phyloP scores from a whole-genome alignment of 35 echinoderm and acorn worm genomes.

The Amphiura filiformis region DNA sequence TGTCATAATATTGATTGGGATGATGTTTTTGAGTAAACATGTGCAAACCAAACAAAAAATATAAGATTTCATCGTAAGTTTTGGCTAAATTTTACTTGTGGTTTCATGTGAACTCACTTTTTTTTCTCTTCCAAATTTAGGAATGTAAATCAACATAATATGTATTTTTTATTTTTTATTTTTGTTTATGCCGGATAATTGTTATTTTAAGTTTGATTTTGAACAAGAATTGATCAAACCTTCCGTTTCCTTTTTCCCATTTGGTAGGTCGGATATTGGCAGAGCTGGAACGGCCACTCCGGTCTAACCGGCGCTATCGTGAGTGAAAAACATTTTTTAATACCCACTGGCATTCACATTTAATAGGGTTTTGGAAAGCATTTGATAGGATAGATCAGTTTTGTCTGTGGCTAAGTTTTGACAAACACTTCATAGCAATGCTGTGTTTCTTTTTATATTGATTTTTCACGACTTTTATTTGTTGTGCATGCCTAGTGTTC shows the following conservation, averaged over 20 bases:
- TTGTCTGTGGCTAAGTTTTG: neutral
- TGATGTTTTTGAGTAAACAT: too few relatives aligned
- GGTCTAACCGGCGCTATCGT: constrained; percentile 9
- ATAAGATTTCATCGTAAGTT: too few relatives aligned
- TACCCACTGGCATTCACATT: constrained; percentile 4
- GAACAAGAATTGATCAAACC: neutral
- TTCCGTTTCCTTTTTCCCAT: neutral
- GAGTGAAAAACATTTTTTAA: neutral
- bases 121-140: too few relatives aligned
- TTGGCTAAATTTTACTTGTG: too few relatives aligned
- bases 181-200: too few relatives aligned
- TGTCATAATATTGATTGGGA: too few relatives aligned
- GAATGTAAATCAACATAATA: too few relatives aligned
- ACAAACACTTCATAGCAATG: neutral
- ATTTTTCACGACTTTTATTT: neutral
- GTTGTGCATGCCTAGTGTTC: neutral
- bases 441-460: constrained; percentile 5
- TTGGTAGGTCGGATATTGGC: constrained; percentile 9
- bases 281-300: constrained; percentile 12
- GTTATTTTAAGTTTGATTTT: neutral
- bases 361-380: neutral
- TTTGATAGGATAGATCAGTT: constrained; percentile 10
- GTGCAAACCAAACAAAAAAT: too few relatives aligned
- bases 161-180: too few relatives aligned
- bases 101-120: too few relatives aligned